phyloP scores from a whole-genome alignment of 2,888 invertebrate species.

The Eupithecia subumbrata region DNA sequence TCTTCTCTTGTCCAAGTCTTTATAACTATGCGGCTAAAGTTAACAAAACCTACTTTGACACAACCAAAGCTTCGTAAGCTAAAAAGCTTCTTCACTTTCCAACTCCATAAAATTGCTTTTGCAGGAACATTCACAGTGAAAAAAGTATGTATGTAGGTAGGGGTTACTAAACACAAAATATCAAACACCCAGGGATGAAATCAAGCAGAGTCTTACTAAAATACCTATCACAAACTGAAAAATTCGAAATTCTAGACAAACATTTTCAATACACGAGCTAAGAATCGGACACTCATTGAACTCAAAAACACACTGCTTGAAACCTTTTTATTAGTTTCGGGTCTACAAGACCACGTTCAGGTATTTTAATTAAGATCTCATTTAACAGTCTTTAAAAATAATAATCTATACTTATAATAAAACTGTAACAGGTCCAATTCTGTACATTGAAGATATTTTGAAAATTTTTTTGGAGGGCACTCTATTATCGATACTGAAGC shows the following conservation, averaged over 20 bases:
- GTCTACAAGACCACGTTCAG: neutral
- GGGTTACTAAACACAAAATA: constrained; percentile 2
- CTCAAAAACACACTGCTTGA: no score
- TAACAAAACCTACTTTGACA: neutral
- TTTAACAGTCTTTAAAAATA: no score
- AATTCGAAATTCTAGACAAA: no score
- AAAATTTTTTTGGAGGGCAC: no score
- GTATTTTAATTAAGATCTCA: neutral
- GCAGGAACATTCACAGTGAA: neutral
- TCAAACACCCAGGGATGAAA: neutral
- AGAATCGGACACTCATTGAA: no score
- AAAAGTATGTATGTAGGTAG: neutral
- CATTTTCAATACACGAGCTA: no score
- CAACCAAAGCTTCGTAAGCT: neutral
- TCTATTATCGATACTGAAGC: no score
- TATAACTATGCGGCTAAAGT: neutral
- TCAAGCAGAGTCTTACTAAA: neutral
- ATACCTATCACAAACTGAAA: no score
- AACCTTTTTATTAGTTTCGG: no score
- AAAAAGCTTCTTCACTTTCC: neutral
- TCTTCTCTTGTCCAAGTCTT: neutral
- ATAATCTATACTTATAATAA: no score
- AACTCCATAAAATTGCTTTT: neutral
- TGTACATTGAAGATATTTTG: no score
- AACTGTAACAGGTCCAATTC: no score